Evolutionary conservation across 2,888 invertebrate species (phyloP), one percentile per base, ranked within the genome.

Genomic region (Epirrhoe tristata): DNA sequence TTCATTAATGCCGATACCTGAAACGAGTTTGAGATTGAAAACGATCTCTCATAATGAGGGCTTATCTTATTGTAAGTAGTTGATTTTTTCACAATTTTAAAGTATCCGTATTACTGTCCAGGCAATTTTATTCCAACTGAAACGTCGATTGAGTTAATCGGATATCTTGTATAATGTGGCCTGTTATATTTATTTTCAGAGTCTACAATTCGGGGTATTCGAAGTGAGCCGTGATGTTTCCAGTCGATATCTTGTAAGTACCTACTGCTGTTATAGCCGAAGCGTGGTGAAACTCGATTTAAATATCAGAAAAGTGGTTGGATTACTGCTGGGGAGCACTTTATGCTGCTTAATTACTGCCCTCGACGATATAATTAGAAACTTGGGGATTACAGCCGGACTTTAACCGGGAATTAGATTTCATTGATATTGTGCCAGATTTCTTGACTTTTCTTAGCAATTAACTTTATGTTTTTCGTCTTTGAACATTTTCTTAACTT

Each of bases 301-400:
- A 90, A 92, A 92, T 90, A 91, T 91, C 87, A 89, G 91, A 89
- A 89, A 91, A 92, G 90, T 91, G 91, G 90, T 87, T 81, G 87
- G 90, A 91, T 92, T 91, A 91, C 88, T 83, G 85, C 85, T 76
- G 81, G 79, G 86, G 81, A 85, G 86, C 88, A 89, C 88, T 91
- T 92, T 91, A 90, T 92, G 84, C 88, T 84, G 88, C 89, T 90
- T 92, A 92, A 93, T 91, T 91, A 91, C 91, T 84, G 84, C 84
- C 86, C 89, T 88, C 87, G 83, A 90, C 90, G 84, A 89, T 90
- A 90, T 91, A 92, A 92, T 92, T 91, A 88, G 89, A 83, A 89
- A 89, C 91, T 91, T 88, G 87, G 87, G 81, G 84, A 85, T 89
- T 91, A 89, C 82, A 81, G 79, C 83, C 78, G 85, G 87, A 88